Evolutionary conservation across 2,113 vertebrate genomes (phyloP), one percentile per base, ranked within the genome.

Genomic region (Amia ocellicauda): DNA sequence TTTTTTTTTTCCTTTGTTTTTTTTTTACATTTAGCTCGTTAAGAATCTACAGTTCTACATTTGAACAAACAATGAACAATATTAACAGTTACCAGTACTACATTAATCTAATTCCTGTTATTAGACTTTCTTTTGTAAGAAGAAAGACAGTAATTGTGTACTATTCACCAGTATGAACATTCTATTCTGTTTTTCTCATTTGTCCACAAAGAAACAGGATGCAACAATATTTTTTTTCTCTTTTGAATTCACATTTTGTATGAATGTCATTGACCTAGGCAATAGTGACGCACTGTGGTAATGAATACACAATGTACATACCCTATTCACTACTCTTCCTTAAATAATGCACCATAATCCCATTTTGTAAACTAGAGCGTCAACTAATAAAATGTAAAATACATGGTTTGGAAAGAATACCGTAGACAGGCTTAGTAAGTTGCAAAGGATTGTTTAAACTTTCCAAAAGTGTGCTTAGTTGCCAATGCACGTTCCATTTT

Each of bases 1-100:
- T 83, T 69, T 73, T 74, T 74, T 78, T 45, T 60, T 77, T 57
- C 59, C 64, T 62, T 69, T 69, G 63, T 65, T 57, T 60, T 74
- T 68, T 66, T 78, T 82, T 69, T 81, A 86, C 83, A 85, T 66
- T 66, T 62, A 73, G 67, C 26, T 69, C 52, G 45, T 45, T 51
- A 52, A 76, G 73, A 74, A 64, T 72, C 70, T 71, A 75, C 40
- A 72, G 73, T 56, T 75, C 69, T 43, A 67, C 59, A 54, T 69
- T 67, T 69, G 69, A 74, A 67, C 64, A 77, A 76, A 83, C 68
- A 76, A 70, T 68, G 66, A 52, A 68, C 66, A 72, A 79, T 65
- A 76, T 71, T 58, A 68, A 70, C 64, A 31, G 50, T 49, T 43
- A 60, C n/a, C n/a, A n/a, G n/a, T n/a, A n/a, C 56, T 60, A 72